These are phyloP conservation scores for Anoplius nigerrimus DNA, from an alignment of 2,888 invertebrate genomes.

Conservation along the genomic window DNA sequence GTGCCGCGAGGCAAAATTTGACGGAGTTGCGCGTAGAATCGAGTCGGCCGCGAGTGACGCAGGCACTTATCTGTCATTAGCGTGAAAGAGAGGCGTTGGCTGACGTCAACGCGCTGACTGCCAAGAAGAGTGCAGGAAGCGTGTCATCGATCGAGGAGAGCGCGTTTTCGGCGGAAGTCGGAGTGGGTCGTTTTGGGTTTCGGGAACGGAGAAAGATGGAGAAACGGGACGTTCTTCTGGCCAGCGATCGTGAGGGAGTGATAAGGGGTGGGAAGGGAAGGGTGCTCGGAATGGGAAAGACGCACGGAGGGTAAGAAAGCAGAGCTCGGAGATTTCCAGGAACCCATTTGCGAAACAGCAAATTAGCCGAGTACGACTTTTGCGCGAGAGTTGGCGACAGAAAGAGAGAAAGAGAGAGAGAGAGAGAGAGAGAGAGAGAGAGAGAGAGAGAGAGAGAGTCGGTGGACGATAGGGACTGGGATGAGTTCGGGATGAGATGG, in stretches of 20 bases:
- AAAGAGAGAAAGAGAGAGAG: background rate
- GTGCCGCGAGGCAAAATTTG: too few species aligned
- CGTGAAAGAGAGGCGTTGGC: background rate
- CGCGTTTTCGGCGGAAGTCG: background rate
- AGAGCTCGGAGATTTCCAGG: constrained; percentile 33
- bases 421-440: background rate
- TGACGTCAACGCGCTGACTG: constrained; percentile 11
- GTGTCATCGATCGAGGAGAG: too few species aligned
- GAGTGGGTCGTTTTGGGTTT: background rate
- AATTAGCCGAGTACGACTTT: constrained; percentile 39
- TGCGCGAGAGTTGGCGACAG: background rate
- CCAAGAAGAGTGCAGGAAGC: constrained; percentile 13
- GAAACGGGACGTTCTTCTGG: background rate
- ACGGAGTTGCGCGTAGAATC: too few species aligned
- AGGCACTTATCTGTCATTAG: background rate
- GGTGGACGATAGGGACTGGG: background rate
- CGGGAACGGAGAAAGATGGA: background rate
- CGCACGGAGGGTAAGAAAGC: constrained; percentile 4
- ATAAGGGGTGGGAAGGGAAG: background rate
- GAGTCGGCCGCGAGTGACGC: too few species aligned
- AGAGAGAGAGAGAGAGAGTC: background rate
- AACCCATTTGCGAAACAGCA: constrained; percentile 55
- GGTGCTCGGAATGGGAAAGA: background rate
- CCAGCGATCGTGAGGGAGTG: background rate
- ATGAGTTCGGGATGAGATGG: background rate